A percentile compares a stretch with the other conserved stretches of the same genome.
These are phyloP conservation scores for Mormyrus proboscirostris DNA, from an alignment of 2,797 vertebrate genomes.

Conservation along the genomic window DNA sequence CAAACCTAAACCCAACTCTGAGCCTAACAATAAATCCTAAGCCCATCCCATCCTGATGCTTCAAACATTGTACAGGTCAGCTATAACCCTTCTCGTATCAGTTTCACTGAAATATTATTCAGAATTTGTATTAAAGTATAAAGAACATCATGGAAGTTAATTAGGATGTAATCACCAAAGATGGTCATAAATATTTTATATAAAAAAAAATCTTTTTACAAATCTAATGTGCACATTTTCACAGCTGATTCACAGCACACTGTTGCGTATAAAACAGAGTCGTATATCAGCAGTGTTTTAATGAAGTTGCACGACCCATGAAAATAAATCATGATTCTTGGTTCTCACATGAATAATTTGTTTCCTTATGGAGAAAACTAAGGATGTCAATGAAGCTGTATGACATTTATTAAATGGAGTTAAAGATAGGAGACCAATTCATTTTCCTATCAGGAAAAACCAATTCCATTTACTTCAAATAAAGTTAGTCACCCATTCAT, in stretches of 20 bases:
- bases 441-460: not conserved
- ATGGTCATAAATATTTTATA: not conserved
- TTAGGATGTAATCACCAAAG: not conserved
- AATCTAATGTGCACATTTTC: not conserved
- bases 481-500: constrained; percentile 4
- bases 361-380: not conserved
- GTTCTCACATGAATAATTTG: not conserved
- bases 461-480: constrained; percentile 3
- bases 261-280: not conserved
- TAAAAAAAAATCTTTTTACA: not conserved
- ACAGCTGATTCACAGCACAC: not conserved
- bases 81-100: not conserved
- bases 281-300: not conserved
- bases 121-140: not conserved
- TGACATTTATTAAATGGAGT: not conserved
- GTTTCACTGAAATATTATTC: not conserved
- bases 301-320: not conserved
- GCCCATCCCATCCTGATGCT: not conserved
- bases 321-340: constrained; percentile 1
- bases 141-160: not conserved
- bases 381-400: not conserved
- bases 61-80: not conserved
- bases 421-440: constrained; percentile 1
- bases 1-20: not conserved
- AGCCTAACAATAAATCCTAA: not conserved